Percentiles rank a stretch among this genome's conserved stretches.
phyloP scores from a whole-genome alignment of 2,113 vertebrate genomes.

The Spheniscus mendiculus region DNA sequence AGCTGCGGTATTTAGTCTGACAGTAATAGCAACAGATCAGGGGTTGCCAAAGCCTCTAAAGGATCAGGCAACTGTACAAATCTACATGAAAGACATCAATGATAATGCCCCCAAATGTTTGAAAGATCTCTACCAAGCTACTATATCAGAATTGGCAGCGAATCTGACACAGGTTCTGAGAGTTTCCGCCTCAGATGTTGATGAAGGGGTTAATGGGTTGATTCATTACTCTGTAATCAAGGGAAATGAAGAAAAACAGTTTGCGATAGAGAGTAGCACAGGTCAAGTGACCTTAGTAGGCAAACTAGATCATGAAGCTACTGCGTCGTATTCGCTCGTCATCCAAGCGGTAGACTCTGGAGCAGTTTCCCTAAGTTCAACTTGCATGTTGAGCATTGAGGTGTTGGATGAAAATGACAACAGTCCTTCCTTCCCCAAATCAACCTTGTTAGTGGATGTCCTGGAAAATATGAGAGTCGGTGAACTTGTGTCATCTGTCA shows the following conservation, averaged over 20 bases:
- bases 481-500: conserved; percentile 92
- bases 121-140: conserved; percentile 95
- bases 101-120: conserved; percentile 95
- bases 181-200: conserved; percentile 94
- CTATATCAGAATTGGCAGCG: conserved; percentile 89
- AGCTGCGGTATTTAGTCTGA: conserved; percentile 89
- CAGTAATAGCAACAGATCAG: conserved; percentile 88
- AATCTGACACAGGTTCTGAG: conserved; percentile 92
- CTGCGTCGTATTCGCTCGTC: conserved; percentile 86
- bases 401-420: conserved; percentile 97
- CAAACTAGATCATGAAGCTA: conserved; percentile 91
- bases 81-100: conserved; percentile 94
- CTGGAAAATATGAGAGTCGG: conserved; percentile 96
- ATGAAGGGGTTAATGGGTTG: conserved; percentile 90
- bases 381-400: conserved; percentile 88
- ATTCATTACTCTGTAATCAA: conserved; percentile 86
- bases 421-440: conserved; percentile 89
- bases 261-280: conserved; percentile 83
- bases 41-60: conserved; percentile 93
- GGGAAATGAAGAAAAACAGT: conserved; percentile 92
- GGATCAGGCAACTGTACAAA: conserved; percentile 94
- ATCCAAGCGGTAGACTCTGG: conserved; percentile 92
- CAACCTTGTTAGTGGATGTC: conserved; percentile 87
- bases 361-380: conserved; percentile 79
- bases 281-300: conserved; percentile 94